phyloP scores from a whole-genome alignment of 1,140 invertebrate species.

The Drosophila nannoptera region DNA sequence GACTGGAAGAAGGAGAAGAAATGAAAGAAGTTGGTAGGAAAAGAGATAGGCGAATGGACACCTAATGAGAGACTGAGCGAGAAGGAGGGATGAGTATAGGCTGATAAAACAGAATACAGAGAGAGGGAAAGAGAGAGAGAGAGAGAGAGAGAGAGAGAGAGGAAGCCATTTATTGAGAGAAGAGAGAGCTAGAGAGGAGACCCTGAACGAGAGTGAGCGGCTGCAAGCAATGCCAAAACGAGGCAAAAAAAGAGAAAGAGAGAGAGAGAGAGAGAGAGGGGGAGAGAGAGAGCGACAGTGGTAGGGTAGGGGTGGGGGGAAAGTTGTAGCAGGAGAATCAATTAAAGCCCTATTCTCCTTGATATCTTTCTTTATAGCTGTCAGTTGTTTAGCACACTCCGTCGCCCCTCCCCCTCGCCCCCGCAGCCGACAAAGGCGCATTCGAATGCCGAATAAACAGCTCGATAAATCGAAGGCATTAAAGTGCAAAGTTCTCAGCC shows the following conservation, averaged over 20 bases:
- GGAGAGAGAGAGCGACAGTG: neutral
- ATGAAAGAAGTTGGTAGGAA: neutral
- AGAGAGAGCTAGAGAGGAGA: neutral
- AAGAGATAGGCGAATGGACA: neutral
- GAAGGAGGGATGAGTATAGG: neutral
- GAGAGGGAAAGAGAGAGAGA: neutral
- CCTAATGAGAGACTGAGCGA: no score
- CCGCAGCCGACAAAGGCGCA: neutral
- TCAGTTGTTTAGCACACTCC: neutral
- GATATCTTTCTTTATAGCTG: neutral
- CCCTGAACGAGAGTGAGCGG: no score
- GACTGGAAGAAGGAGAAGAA: no score
- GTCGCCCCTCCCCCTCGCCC: neutral
- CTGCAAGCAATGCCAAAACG: neutral
- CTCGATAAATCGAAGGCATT: neutral
- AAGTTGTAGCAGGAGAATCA: no score
- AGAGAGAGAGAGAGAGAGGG: neutral
- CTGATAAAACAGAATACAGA: no score
- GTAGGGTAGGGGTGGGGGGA: no score
- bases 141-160: neutral
- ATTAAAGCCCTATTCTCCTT: no score
- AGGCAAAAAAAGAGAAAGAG: neutral
- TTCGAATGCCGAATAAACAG: constrained; percentile 6
- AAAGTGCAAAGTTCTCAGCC: neutral
- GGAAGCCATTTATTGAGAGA: no score